Evolutionary conservation across 2,113 vertebrate genomes (phyloP).

Genomic region (Craseonycteris thonglongyai): DNA sequence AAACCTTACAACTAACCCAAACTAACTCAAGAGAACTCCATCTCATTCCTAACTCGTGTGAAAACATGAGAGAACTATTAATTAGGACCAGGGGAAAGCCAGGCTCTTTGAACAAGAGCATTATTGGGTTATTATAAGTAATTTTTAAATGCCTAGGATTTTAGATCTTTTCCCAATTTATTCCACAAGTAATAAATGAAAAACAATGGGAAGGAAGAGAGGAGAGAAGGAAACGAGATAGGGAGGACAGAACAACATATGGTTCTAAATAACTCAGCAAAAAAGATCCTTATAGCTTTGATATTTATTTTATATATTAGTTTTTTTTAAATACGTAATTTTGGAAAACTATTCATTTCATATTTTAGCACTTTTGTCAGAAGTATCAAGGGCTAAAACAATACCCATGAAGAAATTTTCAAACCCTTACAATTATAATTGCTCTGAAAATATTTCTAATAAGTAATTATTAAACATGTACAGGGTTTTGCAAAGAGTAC

Average conservation of each 20-base stretch:
- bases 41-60: neutral
- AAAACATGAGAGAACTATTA: neutral
- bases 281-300: neutral
- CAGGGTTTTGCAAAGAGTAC: neutral
- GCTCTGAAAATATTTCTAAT: neutral
- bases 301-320: neutral
- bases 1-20: neutral
- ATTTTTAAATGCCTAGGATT: neutral
- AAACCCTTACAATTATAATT: neutral
- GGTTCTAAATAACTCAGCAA: neutral
- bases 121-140: neutral
- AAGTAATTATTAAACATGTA: slow-evolving; percentile 23
- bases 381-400: neutral
- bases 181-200: slow-evolving; percentile 37
- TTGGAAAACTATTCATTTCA: slow-evolving; percentile 12
- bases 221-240: neutral
- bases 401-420: neutral
- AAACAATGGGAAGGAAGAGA: neutral
- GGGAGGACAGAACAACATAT: neutral
- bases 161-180: neutral
- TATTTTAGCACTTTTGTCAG: slow-evolving; percentile 34
- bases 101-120: neutral
- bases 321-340: neutral
- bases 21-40: neutral
- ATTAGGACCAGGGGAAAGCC: neutral